Conservation (phyloP, 2,888 invertebrate genomes). For the Arge pagana region DNA sequence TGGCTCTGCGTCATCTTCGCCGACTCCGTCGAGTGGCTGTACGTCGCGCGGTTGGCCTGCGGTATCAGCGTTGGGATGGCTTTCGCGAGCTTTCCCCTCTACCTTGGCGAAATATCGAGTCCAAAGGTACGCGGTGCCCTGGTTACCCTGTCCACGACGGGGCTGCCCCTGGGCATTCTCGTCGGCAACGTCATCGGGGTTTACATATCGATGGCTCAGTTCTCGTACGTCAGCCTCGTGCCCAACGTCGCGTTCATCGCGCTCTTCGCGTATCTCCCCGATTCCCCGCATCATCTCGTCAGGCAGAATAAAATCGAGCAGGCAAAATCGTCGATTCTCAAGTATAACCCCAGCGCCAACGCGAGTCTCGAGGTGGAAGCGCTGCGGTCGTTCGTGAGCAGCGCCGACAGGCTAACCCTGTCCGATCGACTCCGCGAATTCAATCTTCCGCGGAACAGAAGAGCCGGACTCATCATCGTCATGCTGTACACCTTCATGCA, state of each 20-base stretch:
- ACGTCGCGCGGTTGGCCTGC: conserved; percentile 33
- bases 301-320: conserved; percentile 31
- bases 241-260: conserved; percentile 37
- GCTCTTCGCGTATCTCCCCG: conserved; percentile 42
- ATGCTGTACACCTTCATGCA: conserved; percentile 45
- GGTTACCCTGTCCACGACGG: conserved; percentile 42
- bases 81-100: conserved; percentile 39
- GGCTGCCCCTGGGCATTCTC: conserved; percentile 42
- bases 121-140: conserved; percentile 47
- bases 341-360: conserved; percentile 43
- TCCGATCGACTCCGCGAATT: conserved; percentile 31
- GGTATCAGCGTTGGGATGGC: conserved; percentile 44
- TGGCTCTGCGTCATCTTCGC: conserved; percentile 40
- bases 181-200: conserved; percentile 46
- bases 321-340: conserved; percentile 40
- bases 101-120: conserved; percentile 43
- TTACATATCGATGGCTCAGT: conserved; percentile 39
- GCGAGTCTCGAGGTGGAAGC: conserved; percentile 36
- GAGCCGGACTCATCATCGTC: conserved; percentile 38
- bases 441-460: conserved; percentile 29
- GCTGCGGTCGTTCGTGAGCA: conserved; percentile 38
- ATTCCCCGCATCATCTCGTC: conserved; percentile 45
- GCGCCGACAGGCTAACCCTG: conserved; percentile 28
- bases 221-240: conserved; percentile 41
- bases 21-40: conserved; percentile 35